Evolutionary conservation across 2,888 invertebrate genomes (phyloP), one percentile per base, ranked within the genome.

Genomic region (Drosophila robusta): DNA sequence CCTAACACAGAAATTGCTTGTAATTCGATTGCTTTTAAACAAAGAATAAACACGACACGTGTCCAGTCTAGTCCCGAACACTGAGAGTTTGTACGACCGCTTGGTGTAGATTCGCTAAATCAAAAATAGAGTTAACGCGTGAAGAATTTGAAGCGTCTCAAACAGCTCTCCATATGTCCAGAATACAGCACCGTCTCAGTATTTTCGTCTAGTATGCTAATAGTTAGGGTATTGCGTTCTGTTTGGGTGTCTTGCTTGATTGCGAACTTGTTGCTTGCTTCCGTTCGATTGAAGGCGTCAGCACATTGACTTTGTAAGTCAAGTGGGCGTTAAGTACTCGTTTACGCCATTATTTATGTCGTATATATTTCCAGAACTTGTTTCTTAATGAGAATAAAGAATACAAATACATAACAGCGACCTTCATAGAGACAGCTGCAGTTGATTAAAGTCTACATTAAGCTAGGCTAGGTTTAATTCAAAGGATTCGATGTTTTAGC

Each of bases 401-500:
- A 62, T 69, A 70, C 41, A 69, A 68, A 58, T 72, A 69, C 50
- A 70, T 42, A 54, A 22, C 58, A 62, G 64, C 55, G 55, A 75
- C 56, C 56, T 60, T 66, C 50, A 12, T 6, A 18, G 36, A 38
- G 49, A 56, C 36, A 64, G 52, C 60, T 67, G 62, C 46, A n/a
- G 12, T 39, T 56, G 46, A 46, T 60, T 58, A 52, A 26, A 24
- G 7, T 29, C 11, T 57, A 36, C 3, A 47, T 29, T 42, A 47
- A 16, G n/a, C 24, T 60, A 57, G 18, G 22, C 50, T 64, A 64
- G 39, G 32, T 58, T 87, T 87, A 92, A 76, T 92, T 89, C 36
- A 92, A 67, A 41, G 93, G 92, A 51, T 94, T 93, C 90, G 95
- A 96, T 70, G 96, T 95, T 92, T 96, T 96, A 2, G 96, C 96